These are phyloP conservation scores for Coleophora deauratella DNA, from an alignment of 2,888 invertebrate genomes.

Conservation along the genomic window DNA sequence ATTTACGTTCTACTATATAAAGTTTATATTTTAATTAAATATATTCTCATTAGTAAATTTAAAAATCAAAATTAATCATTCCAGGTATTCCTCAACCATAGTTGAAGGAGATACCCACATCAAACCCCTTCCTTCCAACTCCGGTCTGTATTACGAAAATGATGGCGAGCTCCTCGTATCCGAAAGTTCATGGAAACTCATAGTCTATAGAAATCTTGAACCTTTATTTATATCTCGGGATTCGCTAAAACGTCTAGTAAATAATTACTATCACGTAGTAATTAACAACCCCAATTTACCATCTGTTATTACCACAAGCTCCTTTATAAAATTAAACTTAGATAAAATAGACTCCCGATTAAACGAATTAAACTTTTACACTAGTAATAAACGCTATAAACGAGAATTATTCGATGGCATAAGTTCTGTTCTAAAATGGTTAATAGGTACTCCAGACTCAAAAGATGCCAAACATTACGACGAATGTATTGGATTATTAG, in stretches of 20 bases:
- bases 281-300: slow-evolving; percentile 10
- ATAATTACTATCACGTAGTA: slow-evolving; percentile 11
- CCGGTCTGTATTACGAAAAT: slow-evolving; percentile 16
- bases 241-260: slow-evolving; percentile 14
- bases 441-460: slow-evolving; percentile 26
- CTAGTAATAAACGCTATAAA: slow-evolving; percentile 17
- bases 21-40: slow-evolving; percentile 5
- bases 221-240: slow-evolving; percentile 18
- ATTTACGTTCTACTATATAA: slow-evolving; percentile 14
- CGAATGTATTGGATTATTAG: slow-evolving; percentile 22
- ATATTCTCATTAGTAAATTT: not conserved
- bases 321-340: slow-evolving; percentile 15
- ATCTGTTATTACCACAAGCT: slow-evolving; percentile 12
- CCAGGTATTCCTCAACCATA: slow-evolving; percentile 1
- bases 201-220: slow-evolving; percentile 14
- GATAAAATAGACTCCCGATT: slow-evolving; percentile 17
- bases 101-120: not conserved
- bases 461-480: slow-evolving; percentile 23
- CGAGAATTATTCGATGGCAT: slow-evolving; percentile 23
- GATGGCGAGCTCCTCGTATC: slow-evolving; percentile 12
- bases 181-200: slow-evolving; percentile 19
- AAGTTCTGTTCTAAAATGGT: slow-evolving; percentile 22
- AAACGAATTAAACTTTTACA: slow-evolving; percentile 16
- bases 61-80: not conserved
- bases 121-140: slow-evolving; percentile 13